Conservation (phyloP, 2,888 invertebrate species). For the Leptinotarsa tumamoca region DNA sequence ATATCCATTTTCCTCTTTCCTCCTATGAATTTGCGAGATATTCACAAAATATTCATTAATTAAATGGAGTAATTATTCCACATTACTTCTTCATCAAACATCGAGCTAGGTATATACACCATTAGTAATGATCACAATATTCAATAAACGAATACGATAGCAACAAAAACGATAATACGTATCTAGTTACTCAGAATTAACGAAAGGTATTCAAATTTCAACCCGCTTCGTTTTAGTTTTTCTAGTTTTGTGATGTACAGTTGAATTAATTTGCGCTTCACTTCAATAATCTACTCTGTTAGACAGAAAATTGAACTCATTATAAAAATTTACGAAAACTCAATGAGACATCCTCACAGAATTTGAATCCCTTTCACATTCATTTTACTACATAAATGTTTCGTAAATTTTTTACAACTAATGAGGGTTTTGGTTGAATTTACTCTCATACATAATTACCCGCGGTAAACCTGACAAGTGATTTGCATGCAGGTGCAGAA, state of each 20-base stretch:
- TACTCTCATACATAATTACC: no score
- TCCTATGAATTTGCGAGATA: no score
- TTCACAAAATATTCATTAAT: no score
- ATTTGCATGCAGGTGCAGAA: no score
- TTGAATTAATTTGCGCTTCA: background rate
- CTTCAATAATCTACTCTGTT: background rate
- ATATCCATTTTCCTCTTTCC: no score
- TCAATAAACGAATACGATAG: slow-evolving; percentile 47
- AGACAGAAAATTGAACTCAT: background rate
- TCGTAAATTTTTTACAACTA: no score
- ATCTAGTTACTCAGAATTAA: slow-evolving; percentile 52
- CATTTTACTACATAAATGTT: no score
- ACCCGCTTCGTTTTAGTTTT: background rate
- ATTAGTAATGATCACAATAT: slow-evolving; percentile 10
- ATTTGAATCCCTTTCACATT: no score
- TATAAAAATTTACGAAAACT: no score
- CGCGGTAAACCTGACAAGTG: no score
- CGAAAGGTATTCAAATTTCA: slow-evolving; percentile 46
- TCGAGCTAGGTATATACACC: background rate
- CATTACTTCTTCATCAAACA: background rate
- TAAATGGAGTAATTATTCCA: background rate
- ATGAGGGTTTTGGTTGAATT: no score
- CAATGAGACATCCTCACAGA: no score
- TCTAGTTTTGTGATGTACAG: background rate
- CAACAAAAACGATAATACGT: slow-evolving; percentile 51